A percentile compares a stretch with the other conserved stretches of the same genome.
Conservation (phyloP, 1,140 invertebrate species). For the Thaumetopoea pityocampa region DNA sequence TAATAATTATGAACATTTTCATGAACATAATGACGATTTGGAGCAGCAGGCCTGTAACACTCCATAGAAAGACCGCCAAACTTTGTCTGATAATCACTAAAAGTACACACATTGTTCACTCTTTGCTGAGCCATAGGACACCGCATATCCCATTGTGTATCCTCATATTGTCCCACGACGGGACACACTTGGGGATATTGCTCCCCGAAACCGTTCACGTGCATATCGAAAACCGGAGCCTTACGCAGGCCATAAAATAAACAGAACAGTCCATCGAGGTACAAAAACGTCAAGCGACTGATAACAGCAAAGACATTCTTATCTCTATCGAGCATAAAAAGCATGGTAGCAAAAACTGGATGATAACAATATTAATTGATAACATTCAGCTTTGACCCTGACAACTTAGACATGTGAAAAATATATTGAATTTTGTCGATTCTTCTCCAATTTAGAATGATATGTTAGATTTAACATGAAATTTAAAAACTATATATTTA, state of each 20-base stretch:
- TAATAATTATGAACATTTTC: slow-evolving; percentile 31
- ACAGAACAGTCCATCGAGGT: slow-evolving; percentile 58
- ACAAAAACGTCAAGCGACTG: slow-evolving; percentile 63
- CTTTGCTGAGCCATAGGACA: slow-evolving; percentile 37
- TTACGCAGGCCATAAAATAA: slow-evolving; percentile 24
- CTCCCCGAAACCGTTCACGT: slow-evolving; percentile 40
- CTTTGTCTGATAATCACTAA: slow-evolving; percentile 32
- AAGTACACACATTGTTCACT: slow-evolving; percentile 30
- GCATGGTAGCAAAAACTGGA: slow-evolving; percentile 63
- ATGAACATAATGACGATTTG: slow-evolving; percentile 24
- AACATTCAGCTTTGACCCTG: slow-evolving; percentile 35
- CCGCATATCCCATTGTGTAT: slow-evolving; percentile 42
- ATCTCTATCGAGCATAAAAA: slow-evolving; percentile 48
- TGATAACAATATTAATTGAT: slow-evolving; percentile 49
- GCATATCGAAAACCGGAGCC: slow-evolving; percentile 38
- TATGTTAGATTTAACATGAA: too few species aligned
- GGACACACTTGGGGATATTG: slow-evolving; percentile 32
- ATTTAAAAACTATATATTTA: too few species aligned
- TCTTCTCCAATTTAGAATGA: too few species aligned
- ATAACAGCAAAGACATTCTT: slow-evolving; percentile 62
- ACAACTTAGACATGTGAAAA: slow-evolving; percentile 1
- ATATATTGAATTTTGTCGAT: slow-evolving; percentile 1
- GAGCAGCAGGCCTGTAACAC: slow-evolving; percentile 28
- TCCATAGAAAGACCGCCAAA: slow-evolving; percentile 37
- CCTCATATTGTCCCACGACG: slow-evolving; percentile 34